These are phyloP conservation scores for Deilephila porcellus DNA, from an alignment of 2,888 invertebrate genomes.

Conservation along the genomic window DNA sequence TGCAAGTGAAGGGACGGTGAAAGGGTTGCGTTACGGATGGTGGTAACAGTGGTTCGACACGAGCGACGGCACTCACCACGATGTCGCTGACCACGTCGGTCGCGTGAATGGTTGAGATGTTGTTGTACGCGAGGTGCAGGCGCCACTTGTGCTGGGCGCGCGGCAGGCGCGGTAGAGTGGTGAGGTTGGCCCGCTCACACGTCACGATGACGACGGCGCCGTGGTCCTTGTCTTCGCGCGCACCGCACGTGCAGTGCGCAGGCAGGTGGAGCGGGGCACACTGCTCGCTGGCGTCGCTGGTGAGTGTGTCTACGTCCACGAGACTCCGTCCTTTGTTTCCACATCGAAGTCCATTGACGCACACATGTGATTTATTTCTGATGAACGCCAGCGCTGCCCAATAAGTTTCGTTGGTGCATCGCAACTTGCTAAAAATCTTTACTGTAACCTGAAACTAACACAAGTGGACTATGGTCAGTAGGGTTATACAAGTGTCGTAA, in stretches of 20 bases:
- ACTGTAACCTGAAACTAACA: neutral
- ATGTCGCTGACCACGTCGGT: conserved; percentile 34
- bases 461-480: too few relatives aligned
- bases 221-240: conserved; percentile 26
- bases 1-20: conserved; percentile 24
- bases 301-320: conserved; percentile 40
- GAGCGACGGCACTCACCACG: conserved; percentile 29
- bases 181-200: conserved; percentile 34
- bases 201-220: conserved; percentile 39
- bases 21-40: neutral
- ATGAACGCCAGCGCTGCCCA: conserved; percentile 33
- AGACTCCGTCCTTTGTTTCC: conserved; percentile 12
- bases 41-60: too few relatives aligned
- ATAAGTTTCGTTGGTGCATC: conserved; percentile 41
- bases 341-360: neutral
- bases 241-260: conserved; percentile 39
- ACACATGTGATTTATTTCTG: neutral
- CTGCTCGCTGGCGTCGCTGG: conserved; percentile 31
- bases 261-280: conserved; percentile 35
- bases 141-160: conserved; percentile 17
- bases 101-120: conserved; percentile 36
- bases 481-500: too few relatives aligned
- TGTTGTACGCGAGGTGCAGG: conserved; percentile 39
- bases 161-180: conserved; percentile 27
- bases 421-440: neutral